These are phyloP conservation scores for Magallana angulata DNA, from an alignment of 1,140 invertebrate genomes.

Conservation along the genomic window DNA sequence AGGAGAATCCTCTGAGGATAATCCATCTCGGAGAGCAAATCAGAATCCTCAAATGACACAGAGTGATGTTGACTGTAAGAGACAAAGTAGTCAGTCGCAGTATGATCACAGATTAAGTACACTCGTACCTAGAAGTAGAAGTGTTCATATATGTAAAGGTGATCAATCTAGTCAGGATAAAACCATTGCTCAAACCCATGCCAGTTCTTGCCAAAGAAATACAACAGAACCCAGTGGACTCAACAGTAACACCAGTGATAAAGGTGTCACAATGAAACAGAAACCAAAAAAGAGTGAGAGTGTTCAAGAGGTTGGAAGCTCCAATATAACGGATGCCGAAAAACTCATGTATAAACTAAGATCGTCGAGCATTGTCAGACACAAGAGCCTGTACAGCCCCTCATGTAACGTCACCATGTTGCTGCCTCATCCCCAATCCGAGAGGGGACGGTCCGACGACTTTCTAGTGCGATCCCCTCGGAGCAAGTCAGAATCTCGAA, in stretches of 20 bases:
- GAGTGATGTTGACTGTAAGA: neutral
- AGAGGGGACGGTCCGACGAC: neutral
- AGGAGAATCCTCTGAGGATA: neutral
- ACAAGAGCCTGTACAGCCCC: conserved; percentile 26
- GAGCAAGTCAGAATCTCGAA: neutral
- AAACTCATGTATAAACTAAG: conserved; percentile 55
- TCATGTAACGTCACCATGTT: neutral
- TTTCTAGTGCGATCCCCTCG: neutral
- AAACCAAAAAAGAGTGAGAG: neutral
- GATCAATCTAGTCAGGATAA: neutral
- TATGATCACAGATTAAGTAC: neutral
- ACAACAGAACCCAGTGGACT: neutral
- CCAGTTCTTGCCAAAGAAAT: neutral
- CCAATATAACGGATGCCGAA: conserved; percentile 56
- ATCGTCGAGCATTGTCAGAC: conserved; percentile 36
- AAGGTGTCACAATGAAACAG: neutral
- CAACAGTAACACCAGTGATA: neutral
- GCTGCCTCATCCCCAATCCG: neutral
- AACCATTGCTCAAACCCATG: conserved; percentile 12
- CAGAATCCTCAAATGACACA: neutral
- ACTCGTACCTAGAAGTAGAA: neutral
- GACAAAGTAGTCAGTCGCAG: neutral
- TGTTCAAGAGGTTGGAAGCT: neutral
- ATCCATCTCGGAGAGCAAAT: neutral
- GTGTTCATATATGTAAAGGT: neutral